phyloP scores from a whole-genome alignment of 2,113 vertebrate species.

The Geothlypis trichas region DNA sequence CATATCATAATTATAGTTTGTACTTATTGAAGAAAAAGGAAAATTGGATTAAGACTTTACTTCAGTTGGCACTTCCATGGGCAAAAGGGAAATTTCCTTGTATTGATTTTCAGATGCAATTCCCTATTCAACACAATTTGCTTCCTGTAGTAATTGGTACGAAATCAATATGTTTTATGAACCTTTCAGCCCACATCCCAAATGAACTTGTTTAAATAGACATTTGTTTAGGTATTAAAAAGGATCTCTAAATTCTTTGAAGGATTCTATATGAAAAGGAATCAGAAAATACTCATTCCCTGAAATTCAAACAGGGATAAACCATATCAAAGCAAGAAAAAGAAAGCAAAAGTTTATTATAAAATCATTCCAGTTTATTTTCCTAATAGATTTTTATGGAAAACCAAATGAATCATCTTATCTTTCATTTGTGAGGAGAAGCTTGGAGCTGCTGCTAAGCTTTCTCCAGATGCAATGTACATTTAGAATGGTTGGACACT shows the following conservation, averaged over 20 bases:
- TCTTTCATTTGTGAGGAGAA: slow-evolving; percentile 8
- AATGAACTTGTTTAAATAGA: slow-evolving; percentile 2
- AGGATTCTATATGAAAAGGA: neutral
- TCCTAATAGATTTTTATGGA: neutral
- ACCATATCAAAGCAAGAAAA: neutral
- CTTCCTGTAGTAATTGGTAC: slow-evolving; percentile 5
- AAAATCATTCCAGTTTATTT: neutral
- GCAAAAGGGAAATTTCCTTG: slow-evolving; percentile 26
- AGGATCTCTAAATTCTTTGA: neutral
- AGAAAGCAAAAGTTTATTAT: neutral
- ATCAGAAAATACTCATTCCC: neutral
- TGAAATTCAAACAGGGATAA: neutral
- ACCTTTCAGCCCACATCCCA: slow-evolving; percentile 21
- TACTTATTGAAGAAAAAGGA: slow-evolving; percentile 50
- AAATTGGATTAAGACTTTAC: slow-evolving; percentile 43
- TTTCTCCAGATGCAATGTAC: neutral
- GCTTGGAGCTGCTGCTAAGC: neutral
- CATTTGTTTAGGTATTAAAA: neutral
- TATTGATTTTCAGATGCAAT: slow-evolving; percentile 66
- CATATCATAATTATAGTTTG: neutral
- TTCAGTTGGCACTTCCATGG: slow-evolving; percentile 36
- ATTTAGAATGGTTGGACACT: neutral
- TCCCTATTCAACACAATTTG: neutral
- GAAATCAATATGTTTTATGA: slow-evolving; percentile 64
- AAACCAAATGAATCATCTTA: neutral